Percentiles rank a stretch among this genome's conserved stretches.
Conservation (phyloP, 2,113 vertebrate species). For the Halichoerus grypus region DNA sequence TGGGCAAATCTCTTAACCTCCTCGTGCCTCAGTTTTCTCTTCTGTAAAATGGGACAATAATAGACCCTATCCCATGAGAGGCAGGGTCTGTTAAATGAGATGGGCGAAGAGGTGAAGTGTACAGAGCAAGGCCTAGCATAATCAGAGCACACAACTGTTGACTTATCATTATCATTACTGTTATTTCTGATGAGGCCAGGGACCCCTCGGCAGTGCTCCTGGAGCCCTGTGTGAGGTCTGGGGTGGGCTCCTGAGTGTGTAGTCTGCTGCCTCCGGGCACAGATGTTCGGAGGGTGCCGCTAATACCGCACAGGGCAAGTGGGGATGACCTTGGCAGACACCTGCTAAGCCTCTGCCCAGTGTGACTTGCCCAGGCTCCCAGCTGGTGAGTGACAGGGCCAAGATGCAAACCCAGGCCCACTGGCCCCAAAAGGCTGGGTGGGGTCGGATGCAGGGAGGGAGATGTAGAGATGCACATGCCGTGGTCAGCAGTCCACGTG, state of each 20-base stretch:
- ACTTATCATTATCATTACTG: background rate
- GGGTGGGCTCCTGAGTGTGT: background rate
- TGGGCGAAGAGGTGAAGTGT: background rate
- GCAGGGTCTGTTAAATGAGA: background rate
- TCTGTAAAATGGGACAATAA: background rate
- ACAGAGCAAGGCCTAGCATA: no score
- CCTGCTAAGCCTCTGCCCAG: background rate
- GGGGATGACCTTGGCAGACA: background rate
- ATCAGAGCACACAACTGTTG: fast-evolving
- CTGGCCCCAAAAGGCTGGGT: background rate
- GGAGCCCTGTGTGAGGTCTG: background rate
- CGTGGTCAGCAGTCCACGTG: fast-evolving
- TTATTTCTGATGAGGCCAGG: background rate
- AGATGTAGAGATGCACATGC: background rate
- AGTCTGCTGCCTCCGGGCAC: background rate
- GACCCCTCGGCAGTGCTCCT: no score
- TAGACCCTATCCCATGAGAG: background rate
- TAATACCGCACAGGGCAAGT: fast-evolving
- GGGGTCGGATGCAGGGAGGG: background rate
- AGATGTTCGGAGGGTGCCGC: background rate
- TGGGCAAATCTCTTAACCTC: background rate
- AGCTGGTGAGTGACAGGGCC: background rate
- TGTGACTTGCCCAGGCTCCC: background rate
- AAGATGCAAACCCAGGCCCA: background rate
- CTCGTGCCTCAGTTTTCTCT: background rate